Base-by-base conservation (phyloP, 2,888 invertebrate genomes). In the Diogma glabrata region DNA sequence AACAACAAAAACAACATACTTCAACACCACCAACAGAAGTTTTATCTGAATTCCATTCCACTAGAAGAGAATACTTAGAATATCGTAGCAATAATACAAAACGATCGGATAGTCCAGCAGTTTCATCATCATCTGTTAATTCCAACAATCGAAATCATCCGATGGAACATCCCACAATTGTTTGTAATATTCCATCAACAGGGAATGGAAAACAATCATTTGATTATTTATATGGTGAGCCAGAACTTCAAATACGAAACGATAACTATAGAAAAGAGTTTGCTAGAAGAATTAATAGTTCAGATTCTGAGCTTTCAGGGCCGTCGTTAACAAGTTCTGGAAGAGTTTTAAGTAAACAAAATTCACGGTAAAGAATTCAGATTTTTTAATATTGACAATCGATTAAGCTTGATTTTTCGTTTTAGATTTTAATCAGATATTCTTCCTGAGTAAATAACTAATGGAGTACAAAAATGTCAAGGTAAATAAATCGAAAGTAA, bases 181-280 rank as follows among this genome's bases (percentile, higher is more conserved):
- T 53, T 3, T 53, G 52, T 22, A 51, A 54, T 14, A 52, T 56
- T 33, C 56, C 54, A 10, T 19, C 36, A 4, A 38, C 12, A 30
- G 19, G 45, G 6, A 47, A 47, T 50, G 46, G 47, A 19, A n/a
- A n/a, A n/a, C 49, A 38, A 30, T 22, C 43, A 9, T 43, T 43
- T 23, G 43, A 43, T 20, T 43, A 43, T 12, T 22, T 22, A 22
- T 43, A 43, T 22, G 23, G 23, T 14, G 43, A 43, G 12, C 43
- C 12, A 14, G 43, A 43, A 3, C n/a, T 43, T 14, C 43, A 20
- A 12, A 43, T 22, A 2, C 43, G 23, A 14, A 62, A 63, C 46
- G 81, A 81, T 66, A 84, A 84, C 73, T 84, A 84, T 69, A 73
- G 84, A 60, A 75, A 77, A 66, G 81, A 84, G 71, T 84, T 84